phyloP scores from a whole-genome alignment of 1,140 invertebrate genomes.

The Oreohelix idahoensis region DNA sequence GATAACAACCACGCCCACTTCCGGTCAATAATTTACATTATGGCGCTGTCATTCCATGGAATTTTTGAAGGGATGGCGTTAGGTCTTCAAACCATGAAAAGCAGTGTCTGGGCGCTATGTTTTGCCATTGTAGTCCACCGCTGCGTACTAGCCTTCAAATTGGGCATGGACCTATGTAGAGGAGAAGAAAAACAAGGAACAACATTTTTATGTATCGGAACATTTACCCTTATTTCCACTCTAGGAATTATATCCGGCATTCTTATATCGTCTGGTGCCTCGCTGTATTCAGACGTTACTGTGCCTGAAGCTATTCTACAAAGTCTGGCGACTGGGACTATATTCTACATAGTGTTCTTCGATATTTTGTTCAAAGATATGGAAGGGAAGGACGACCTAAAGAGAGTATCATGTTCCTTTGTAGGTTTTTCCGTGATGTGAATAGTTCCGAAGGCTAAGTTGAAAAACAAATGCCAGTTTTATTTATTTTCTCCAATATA shows the following conservation, averaged over 20 bases:
- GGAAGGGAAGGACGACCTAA: slow-evolving; percentile 63
- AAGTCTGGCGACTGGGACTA: slow-evolving; percentile 87
- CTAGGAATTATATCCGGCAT: slow-evolving; percentile 78
- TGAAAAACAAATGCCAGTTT: no score
- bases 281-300: slow-evolving; percentile 66
- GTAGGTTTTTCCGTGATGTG: slow-evolving; percentile 68
- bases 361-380: slow-evolving; percentile 84
- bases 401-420: slow-evolving; percentile 65
- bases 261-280: slow-evolving; percentile 73
- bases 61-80: slow-evolving; percentile 91
- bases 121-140: slow-evolving; percentile 63
- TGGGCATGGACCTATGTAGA: slow-evolving; percentile 63
- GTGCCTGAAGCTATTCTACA: slow-evolving; percentile 77
- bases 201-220: slow-evolving; percentile 65
- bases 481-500: no score
- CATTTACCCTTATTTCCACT: slow-evolving; percentile 82
- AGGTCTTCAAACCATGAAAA: slow-evolving; percentile 78
- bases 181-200: slow-evolving; percentile 76
- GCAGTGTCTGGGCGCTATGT: slow-evolving; percentile 65
- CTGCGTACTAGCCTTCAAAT: slow-evolving; percentile 62
- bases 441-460: no score
- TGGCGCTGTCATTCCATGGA: slow-evolving; percentile 91
- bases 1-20: slow-evolving; percentile 56
- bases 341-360: slow-evolving; percentile 92
- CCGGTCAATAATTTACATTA: slow-evolving; percentile 78